phyloP scores from a whole-genome alignment of 2,113 vertebrate genomes.

The Dasyornis broadbenti region DNA sequence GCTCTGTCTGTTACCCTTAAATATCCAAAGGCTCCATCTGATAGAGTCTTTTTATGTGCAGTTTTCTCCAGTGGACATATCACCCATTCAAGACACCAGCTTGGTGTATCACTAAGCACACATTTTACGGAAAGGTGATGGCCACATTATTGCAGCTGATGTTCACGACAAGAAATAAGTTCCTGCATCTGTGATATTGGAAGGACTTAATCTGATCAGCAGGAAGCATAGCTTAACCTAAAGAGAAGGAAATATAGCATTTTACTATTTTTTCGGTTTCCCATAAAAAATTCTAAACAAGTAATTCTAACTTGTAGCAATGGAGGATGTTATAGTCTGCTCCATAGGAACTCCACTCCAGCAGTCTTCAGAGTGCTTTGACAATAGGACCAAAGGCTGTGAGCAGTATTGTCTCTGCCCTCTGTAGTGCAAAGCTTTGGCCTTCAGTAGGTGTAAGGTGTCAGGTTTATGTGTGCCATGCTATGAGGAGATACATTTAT shows the following conservation, averaged over 20 bases:
- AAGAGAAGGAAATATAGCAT: neutral
- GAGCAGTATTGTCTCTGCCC: neutral
- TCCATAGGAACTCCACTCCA: neutral
- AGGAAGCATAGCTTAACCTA: neutral
- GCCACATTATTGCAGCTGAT: neutral
- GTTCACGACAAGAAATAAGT: neutral
- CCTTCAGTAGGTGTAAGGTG: neutral
- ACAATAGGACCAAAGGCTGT: neutral
- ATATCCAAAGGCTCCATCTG: neutral
- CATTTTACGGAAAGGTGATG: neutral
- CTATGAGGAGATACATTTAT: neutral
- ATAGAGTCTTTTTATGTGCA: neutral
- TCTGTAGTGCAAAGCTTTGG: neutral
- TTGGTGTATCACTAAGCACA: neutral
- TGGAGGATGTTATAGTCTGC: neutral
- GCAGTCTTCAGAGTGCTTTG: neutral
- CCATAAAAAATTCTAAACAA: conserved; percentile 1
- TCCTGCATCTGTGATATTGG: neutral
- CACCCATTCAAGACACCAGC: neutral
- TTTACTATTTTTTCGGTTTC: neutral
- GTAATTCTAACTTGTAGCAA: neutral
- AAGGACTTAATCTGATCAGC: neutral
- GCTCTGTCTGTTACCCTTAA: neutral
- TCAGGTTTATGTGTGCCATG: neutral
- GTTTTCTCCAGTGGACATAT: neutral